Evolutionary conservation across 2,113 vertebrate genomes (phyloP), one percentile per base, ranked within the genome.

Genomic region (Arizona elegans): DNA sequence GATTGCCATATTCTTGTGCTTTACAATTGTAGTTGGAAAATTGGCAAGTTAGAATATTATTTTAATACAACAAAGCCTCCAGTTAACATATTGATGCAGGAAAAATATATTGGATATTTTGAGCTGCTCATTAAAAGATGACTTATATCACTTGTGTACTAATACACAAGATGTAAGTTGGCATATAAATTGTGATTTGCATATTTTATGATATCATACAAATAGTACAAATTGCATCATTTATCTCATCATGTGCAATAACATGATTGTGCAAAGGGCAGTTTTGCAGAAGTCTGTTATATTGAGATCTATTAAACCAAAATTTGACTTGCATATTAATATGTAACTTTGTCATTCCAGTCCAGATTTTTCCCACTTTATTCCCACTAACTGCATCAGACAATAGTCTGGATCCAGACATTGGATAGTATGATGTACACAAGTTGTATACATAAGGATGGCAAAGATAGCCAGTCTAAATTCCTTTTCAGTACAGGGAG

Each of bases 401-500:
- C n/a, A 81, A 38, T 33, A 75, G 15, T 75, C 5, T 70, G 58
- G 21, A 29, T 24, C 56, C 29, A 47, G 56, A 65, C 12, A 70
- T n/a, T 33, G 93, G 56, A 38, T 21, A 53, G n/a, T 33, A 93
- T 96, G 92, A 94, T 95, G 95, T 92, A 91, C 88, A 26, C 54
- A 92, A 86, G 11, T 65, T 8, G 11, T 24, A 13, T 89, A 11
- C 26, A 15, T 38, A 29, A 65, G 26, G 26, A 81, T 54, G 33
- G 62, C 62, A 65, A 65, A 65, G 1, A 62, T 12, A 29, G 10
- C 24, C 29, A 85, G 90, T 87, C 93, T 55, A 91, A 54, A 92
- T 95, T 95, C 93, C 89, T 65, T 93, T 92, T 94, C 91, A 96
- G 91, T 94, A 91, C 92, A 95, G 70, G 91, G 58, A 90, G 86